phyloP scores from a whole-genome alignment of 2,113 vertebrate genomes.

The Poeciliopsis occidentalis region DNA sequence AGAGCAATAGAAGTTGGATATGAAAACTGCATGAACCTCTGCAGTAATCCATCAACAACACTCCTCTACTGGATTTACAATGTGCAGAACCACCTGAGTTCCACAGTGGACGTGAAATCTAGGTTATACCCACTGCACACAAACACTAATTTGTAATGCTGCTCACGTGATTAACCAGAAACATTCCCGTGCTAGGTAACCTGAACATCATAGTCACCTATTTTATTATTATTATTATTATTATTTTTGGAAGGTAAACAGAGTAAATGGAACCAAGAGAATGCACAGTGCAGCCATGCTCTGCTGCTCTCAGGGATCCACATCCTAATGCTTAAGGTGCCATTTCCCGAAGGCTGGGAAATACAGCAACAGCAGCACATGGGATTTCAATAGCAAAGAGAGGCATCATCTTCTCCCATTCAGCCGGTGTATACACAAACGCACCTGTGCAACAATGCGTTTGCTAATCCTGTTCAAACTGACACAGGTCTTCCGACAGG shows the following conservation, averaged over 20 bases:
- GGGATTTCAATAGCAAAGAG: constrained; percentile 45
- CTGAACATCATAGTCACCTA: constrained; percentile 23
- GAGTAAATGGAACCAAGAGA: constrained; percentile 42
- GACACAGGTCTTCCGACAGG: constrained; percentile 36
- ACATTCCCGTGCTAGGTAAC: constrained; percentile 10
- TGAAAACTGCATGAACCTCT: too few relatives aligned
- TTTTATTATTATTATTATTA: too few relatives aligned
- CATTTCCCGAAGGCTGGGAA: constrained; percentile 59
- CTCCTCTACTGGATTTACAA: not conserved
- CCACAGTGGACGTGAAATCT: constrained; percentile 16
- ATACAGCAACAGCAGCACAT: constrained; percentile 25
- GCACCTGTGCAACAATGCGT: constrained; percentile 3
- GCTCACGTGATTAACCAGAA: not conserved
- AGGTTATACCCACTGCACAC: constrained; percentile 9
- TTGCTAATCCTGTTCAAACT: constrained; percentile 18
- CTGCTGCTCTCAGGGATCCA: constrained; percentile 55
- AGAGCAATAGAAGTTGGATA: too few relatives aligned
- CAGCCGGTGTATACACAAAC: constrained; percentile 4
- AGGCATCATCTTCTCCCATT: constrained; percentile 47
- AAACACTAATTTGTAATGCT: constrained; percentile 14
- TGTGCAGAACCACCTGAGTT: constrained; percentile 17
- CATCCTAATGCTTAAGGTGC: constrained; percentile 62
- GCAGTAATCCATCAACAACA: too few relatives aligned
- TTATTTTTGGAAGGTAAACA: constrained; percentile 35
- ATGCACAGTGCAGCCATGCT: constrained; percentile 46